Evolutionary conservation across 2,888 invertebrate species (phyloP), one percentile per base, ranked within the genome.

Genomic region (Marasmarcha lunaedactyla): DNA sequence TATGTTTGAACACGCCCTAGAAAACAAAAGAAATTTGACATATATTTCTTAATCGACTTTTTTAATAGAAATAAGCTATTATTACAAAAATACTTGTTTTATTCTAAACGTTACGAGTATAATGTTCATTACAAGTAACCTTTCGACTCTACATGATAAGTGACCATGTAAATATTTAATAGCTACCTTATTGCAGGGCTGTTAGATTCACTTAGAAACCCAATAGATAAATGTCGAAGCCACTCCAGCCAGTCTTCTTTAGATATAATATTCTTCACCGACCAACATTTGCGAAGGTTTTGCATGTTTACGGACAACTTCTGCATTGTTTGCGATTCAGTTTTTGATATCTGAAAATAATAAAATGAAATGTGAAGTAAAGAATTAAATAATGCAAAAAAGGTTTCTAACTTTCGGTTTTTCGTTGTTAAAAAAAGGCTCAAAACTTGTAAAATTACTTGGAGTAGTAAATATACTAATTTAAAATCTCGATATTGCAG

Each of bases 191-290:
- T 81, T 0, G 98, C 97, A 4, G 97, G 95, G 37, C 97, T 97
- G 1, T 97, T 96, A 0, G 97, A 97, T 64, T 97, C 96, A 53
- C 95, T 95, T 5, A 99, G 84, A 37, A 98, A 85, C 41, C 95
- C 95, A 43, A 96, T 92, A 42, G 96, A 95, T 15, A 99, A 78
- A 41, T 95, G 89, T 39, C 94, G 87, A 40, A 98, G 71, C 99
- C 98, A 99, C 66, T 98, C 98, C 37, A 95, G 81, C 99, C 99
- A 99, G 68, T 99, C 99, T 48, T 99, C 98, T 71, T 97, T 97
- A 1, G 97, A 96, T 0, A 97, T 94, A 35, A 96, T 85, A 38
- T 95, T 87, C 7, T 90, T 90, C 0, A 93, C 91, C 4, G 92
- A 90, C 94, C 97, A 95, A 2, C 94, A 93, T 63, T 92, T 89